Evolutionary conservation across 2,888 invertebrate genomes (phyloP), one percentile per base, ranked within the genome.

Genomic region (Meiosimyza platycephala): DNA sequence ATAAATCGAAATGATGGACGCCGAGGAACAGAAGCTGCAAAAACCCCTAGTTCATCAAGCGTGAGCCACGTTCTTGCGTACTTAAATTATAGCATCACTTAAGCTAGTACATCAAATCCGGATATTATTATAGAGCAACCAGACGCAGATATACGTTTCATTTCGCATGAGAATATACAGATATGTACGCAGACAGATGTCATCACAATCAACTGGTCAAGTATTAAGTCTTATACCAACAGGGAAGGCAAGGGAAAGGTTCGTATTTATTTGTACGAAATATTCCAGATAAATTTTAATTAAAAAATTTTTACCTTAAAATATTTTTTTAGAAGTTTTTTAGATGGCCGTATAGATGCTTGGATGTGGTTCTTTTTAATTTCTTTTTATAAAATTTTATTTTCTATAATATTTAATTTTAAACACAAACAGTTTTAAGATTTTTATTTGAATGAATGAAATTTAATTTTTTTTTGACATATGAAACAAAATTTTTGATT

Each of bases 201-300:
- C 83, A 0, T 68, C 84, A 3, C 67, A 55, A 47, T 47, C 22
- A 9, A n/a, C 40, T 7, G 85, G 86, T 75, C 93, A 94, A 87
- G 93, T 94, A 74, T 87, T 94, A 74, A 92, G 94, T 86, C 90
- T 95, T 75, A 94, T 95, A 83, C 95, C 95, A 28, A 93, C 94
- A 2, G 92, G 92, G 78, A 94, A 94, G 85, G 95, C 94, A 47
- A 89, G 94, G 80, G 93, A 94, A 88, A 92, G 93, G 92, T 92
- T 82, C 69, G 66, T 40, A 50, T 9, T 40, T 4, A 7, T 54
- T 50, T 68, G 57, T 48, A 65, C 2, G 18, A 3, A 28, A 33
- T 28, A 13, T 60, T 15, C 9, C 33, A 15, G 15, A 60, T 60
- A 28, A 28, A 6, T 28, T 28, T 11, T 9, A 63, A 40, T 50